Evolutionary conservation across 2,797 vertebrate species (phyloP).

Genomic region (Anguilla obscura): DNA sequence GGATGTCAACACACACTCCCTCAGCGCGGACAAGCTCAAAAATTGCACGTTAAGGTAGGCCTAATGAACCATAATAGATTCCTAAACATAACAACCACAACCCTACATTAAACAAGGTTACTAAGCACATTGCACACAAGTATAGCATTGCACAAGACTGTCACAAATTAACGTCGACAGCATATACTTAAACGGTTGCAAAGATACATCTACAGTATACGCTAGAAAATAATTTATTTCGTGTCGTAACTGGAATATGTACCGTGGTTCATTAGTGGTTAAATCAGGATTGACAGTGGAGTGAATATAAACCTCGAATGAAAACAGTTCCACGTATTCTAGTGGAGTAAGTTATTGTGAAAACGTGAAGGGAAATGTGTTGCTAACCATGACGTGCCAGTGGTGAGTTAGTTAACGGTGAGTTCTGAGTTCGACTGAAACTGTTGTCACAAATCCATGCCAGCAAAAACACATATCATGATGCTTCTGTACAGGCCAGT

Average conservation of each 20-base stretch:
- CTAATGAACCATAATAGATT: not conserved
- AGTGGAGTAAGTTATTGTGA: not conserved
- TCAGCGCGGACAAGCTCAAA: not conserved
- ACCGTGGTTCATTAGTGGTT: not conserved
- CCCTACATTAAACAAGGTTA: not conserved
- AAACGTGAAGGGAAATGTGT: not conserved
- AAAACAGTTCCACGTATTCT: not conserved
- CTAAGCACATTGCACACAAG: not conserved
- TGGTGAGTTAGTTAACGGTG: not conserved
- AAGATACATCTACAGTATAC: no score
- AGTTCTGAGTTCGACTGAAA: not conserved
- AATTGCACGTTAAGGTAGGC: not conserved
- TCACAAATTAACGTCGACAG: not conserved
- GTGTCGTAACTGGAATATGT: not conserved
- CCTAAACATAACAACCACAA: not conserved
- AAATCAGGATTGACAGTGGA: not conserved
- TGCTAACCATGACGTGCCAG: not conserved
- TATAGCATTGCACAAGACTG: not conserved
- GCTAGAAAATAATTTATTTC: no score
- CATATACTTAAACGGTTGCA: no score
- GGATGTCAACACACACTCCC: not conserved
- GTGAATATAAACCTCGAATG: not conserved
- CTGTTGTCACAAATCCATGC: not conserved
- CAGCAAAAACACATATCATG: not conserved
- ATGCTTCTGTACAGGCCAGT: not conserved